Conservation (phyloP, 2,888 invertebrate genomes). For the Anagyrus pseudococci region DNA sequence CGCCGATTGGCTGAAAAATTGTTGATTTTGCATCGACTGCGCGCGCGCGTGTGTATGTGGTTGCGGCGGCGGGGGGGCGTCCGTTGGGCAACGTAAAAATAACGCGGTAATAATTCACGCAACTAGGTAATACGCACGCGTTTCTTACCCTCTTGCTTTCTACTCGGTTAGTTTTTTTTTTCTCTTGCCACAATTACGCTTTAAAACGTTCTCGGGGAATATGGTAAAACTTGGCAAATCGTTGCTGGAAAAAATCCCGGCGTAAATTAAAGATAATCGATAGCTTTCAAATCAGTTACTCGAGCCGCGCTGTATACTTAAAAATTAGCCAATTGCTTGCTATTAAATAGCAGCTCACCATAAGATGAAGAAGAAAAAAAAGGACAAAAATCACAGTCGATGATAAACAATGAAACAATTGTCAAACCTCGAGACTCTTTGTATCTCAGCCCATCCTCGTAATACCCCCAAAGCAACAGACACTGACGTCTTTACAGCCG, state of each 20-base stretch:
- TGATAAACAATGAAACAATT: background rate
- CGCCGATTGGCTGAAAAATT: no score
- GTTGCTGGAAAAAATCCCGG: background rate
- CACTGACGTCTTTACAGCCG: background rate
- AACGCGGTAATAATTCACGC: conserved; percentile 13
- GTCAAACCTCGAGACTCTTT: background rate
- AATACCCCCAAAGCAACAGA: no score
- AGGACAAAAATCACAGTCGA: background rate
- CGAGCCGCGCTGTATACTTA: no score
- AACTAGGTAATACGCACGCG: background rate
- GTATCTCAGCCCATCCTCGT: no score
- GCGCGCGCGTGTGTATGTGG: no score
- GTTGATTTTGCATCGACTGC: no score
- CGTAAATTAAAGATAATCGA: background rate
- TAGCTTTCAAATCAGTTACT: background rate
- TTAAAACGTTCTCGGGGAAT: background rate
- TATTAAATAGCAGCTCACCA: no score
- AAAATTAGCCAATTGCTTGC: no score
- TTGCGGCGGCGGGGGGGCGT: no score
- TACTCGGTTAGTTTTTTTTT: conserved; percentile 4
- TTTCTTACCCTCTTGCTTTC: background rate
- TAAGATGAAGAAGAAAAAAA: background rate
- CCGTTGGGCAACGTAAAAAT: conserved; percentile 16
- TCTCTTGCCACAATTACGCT: conserved; percentile 8
- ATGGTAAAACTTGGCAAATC: background rate